These are phyloP conservation scores for Eudemis profundana DNA, from an alignment of 2,888 invertebrate genomes.

Conservation along the genomic window DNA sequence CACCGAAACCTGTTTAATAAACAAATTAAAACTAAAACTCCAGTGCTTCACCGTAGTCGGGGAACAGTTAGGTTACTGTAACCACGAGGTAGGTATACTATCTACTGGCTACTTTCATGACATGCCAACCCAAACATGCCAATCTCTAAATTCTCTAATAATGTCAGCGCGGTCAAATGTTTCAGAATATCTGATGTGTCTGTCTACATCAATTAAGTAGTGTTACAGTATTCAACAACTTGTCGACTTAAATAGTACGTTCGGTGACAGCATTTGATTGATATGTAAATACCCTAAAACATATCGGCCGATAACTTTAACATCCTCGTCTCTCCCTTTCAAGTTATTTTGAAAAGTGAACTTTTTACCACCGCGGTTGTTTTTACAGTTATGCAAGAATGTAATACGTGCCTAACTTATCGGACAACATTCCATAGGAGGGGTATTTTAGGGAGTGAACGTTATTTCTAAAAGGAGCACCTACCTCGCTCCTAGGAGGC, in stretches of 20 bases:
- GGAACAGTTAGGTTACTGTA: too few relatives aligned
- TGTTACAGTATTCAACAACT: neutral
- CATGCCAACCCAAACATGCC: too few relatives aligned
- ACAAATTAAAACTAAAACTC: too few relatives aligned
- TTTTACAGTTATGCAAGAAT: neutral
- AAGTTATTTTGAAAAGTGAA: too few relatives aligned
- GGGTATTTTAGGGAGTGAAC: neutral
- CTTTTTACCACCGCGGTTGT: too few relatives aligned
- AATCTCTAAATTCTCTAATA: too few relatives aligned
- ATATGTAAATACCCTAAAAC: neutral
- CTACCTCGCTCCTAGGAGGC: constrained; percentile 65
- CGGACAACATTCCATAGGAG: neutral
- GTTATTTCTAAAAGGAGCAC: constrained; percentile 37
- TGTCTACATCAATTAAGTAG: neutral
- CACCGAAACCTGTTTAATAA: too few relatives aligned
- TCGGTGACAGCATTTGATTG: neutral
- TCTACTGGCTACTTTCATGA: too few relatives aligned
- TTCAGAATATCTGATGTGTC: neutral
- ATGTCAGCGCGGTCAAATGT: neutral
- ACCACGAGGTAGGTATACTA: too few relatives aligned
- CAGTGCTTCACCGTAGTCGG: too few relatives aligned
- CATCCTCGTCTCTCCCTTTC: too few relatives aligned
- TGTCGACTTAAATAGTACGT: neutral
- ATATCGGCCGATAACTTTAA: too few relatives aligned
- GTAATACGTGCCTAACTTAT: neutral